Evolutionary conservation across 2,113 vertebrate genomes (phyloP).

Genomic region (Plecturocebus donacophilus): DNA sequence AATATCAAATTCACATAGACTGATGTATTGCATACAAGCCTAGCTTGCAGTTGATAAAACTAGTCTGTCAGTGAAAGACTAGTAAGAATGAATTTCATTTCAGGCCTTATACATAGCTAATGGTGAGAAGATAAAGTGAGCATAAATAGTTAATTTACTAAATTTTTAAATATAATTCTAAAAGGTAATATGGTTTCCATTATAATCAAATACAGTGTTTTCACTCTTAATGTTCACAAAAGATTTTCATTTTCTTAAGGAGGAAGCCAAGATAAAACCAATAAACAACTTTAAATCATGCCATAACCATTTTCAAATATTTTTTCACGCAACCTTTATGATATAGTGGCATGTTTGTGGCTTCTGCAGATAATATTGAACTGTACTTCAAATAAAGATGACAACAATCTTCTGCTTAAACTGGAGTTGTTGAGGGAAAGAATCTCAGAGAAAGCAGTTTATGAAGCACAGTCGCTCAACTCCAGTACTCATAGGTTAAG

Average conservation of each 20-base stretch:
- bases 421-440: neutral
- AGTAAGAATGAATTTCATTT: slow-evolving; percentile 50
- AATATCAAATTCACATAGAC: slow-evolving; percentile 48
- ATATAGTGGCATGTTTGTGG: neutral
- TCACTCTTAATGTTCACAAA: neutral
- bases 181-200: slow-evolving; percentile 7
- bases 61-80: slow-evolving; percentile 59
- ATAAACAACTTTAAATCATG: neutral
- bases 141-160: neutral
- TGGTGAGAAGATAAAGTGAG: slow-evolving; percentile 55
- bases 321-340: neutral
- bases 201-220: neutral
- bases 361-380: neutral
- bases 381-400: neutral
- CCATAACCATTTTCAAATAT: neutral
- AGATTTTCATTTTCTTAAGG: neutral
- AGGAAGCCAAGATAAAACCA: neutral
- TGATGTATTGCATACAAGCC: slow-evolving; percentile 17
- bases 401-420: neutral
- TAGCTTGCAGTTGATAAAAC: slow-evolving; percentile 51
- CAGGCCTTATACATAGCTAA: slow-evolving; percentile 32
- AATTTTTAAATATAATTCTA: neutral
- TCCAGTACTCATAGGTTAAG: neutral
- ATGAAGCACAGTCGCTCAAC: neutral
- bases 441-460: neutral